Conservation (phyloP, 2,113 vertebrate genomes). For the Bufo gargarizans region DNA sequence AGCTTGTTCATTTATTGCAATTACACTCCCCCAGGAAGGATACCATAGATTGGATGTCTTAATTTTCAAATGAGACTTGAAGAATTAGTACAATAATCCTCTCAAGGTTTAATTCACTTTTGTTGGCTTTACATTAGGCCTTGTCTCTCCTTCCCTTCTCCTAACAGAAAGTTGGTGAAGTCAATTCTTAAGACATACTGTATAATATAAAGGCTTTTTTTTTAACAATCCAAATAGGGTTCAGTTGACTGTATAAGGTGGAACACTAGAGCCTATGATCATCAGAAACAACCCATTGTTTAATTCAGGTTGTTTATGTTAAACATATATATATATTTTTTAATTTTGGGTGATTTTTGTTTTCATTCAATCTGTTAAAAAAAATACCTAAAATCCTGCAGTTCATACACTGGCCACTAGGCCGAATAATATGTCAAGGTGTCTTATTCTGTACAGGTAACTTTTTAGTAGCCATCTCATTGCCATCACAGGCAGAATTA, state of each 20-base stretch:
- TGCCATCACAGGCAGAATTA: no score
- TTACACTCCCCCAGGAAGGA: constrained; percentile 15
- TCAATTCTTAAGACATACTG: background rate
- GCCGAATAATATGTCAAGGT: no score
- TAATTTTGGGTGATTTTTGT: no score
- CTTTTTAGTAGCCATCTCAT: no score
- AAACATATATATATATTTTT: no score
- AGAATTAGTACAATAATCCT: background rate
- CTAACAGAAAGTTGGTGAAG: background rate
- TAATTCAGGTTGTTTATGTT: no score
- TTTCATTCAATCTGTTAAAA: no score
- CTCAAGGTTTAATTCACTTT: constrained; percentile 12
- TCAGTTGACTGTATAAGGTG: background rate
- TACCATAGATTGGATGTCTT: background rate
- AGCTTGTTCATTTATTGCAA: constrained; percentile 27
- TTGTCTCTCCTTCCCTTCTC: background rate
- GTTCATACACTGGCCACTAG: no score
- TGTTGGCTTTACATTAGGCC: constrained; percentile 10
- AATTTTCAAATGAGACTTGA: constrained; percentile 39
- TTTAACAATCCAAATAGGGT: background rate
- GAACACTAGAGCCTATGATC: background rate
- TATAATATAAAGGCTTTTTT: background rate
- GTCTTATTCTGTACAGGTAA: no score
- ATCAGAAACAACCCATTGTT: background rate
- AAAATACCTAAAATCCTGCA: no score